phyloP scores from a whole-genome alignment of 2,113 vertebrate genomes.

The Phrynocephalus versicolor region DNA sequence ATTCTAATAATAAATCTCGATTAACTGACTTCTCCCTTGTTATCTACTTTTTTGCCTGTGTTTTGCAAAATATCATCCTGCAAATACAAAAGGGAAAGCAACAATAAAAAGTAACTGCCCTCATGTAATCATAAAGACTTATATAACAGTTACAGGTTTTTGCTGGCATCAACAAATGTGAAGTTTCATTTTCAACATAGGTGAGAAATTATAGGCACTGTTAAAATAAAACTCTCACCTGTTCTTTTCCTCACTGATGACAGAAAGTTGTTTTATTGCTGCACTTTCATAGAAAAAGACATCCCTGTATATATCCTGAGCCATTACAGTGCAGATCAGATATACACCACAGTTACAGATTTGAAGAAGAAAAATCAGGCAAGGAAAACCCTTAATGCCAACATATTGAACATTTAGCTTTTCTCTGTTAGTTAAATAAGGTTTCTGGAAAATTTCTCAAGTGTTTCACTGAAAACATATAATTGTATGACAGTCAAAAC shows the following conservation, averaged over 20 bases:
- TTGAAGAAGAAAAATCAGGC: not conserved
- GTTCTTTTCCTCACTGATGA: not conserved
- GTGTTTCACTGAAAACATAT: not conserved
- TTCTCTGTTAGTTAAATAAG: not conserved
- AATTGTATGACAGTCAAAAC: not conserved
- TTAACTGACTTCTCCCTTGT: no score
- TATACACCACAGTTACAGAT: not conserved
- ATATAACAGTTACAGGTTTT: not conserved
- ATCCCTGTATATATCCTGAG: not conserved
- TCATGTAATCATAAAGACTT: no score
- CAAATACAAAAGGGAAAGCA: not conserved
- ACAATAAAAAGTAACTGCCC: no score
- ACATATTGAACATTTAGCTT: not conserved
- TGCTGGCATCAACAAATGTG: not conserved
- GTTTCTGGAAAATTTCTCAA: not conserved
- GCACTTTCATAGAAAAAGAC: not conserved
- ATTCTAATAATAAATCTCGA: no score
- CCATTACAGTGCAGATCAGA: not conserved
- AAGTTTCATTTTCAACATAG: not conserved
- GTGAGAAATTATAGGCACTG: not conserved
- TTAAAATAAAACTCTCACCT: not conserved
- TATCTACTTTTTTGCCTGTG: no score
- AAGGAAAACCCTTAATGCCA: not conserved
- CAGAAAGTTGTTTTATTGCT: not conserved
- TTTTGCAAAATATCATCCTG: not conserved